Base-by-base conservation (phyloP, 2,797 vertebrate species). In the Darevskia mixta region DNA sequence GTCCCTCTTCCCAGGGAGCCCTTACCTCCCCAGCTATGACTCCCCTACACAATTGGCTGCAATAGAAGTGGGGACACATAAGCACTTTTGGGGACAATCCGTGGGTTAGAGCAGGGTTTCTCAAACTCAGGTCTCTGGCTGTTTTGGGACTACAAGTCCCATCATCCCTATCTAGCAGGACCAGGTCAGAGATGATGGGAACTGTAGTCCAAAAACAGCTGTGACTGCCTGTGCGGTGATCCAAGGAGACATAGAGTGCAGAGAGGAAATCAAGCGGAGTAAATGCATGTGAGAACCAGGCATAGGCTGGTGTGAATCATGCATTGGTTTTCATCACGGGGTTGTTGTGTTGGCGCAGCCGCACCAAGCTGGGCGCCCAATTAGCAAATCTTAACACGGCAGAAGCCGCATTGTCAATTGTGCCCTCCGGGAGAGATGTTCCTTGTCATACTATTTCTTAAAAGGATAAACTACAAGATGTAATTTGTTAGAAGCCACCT, bases 381-480 rank as follows among this genome's bases (percentile, higher is more conserved):
- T 66, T 77, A n/a, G 25, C n/a, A 8, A 64, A 43, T 25, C 8
- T 76, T 85, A 55, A 17, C 25, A 3, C 38, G 8, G 25, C 35
- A 64, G n/a, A 10, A 75, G 11, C 23, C 11, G 27, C 25, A 41
- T 61, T 64, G 15, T 75, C 58, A 23, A 61, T 67, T 76, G 41
- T 58, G 13, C 27, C 25, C 61, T 61, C 9, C 79, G 35, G 38
- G 23, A 6, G 13, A 32, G 1, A 29, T 38, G 23, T 49, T 77
- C 5, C 25, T 35, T 79, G 43, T 29, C 43, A 55, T 38, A 55
- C 32, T 69, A 0, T 82, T 15, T 55, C 32, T 58, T 80, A 92
- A 69, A 58, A 91, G 79, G 86, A 91, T 91, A 87, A 82, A 73
- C 78, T 0, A 0, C 86, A 75, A 90, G 82, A 87, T 82, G 66